Conservation (phyloP, 1,140 invertebrate genomes). For the Bombus vancouverensis region DNA sequence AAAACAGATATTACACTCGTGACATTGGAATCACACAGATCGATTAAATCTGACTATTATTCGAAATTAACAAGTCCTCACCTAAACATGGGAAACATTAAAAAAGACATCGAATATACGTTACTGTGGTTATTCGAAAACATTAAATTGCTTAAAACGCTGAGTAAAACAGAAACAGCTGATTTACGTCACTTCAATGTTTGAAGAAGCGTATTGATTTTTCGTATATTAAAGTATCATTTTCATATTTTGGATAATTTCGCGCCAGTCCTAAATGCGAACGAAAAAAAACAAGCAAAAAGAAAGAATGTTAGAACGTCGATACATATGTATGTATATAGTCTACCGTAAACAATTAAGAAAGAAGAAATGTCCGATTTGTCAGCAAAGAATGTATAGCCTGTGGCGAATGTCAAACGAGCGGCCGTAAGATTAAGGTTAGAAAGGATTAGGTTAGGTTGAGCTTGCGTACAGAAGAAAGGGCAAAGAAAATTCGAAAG, state of each 20-base stretch:
- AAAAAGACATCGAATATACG: too few relatives aligned
- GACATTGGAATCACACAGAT: not conserved
- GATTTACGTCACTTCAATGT: constrained; percentile 62
- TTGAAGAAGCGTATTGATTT: constrained; percentile 68
- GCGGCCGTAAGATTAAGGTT: constrained; percentile 45
- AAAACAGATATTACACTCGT: too few relatives aligned
- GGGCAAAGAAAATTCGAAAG: constrained; percentile 32
- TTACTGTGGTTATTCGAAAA: not conserved
- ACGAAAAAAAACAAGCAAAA: not conserved
- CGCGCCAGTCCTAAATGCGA: not conserved
- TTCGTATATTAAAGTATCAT: constrained; percentile 15
- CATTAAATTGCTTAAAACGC: constrained; percentile 1
- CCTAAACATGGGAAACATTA: not conserved
- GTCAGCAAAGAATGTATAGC: not conserved
- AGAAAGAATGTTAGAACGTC: not conserved
- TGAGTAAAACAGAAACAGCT: constrained; percentile 66
- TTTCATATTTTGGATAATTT: not conserved
- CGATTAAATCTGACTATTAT: not conserved
- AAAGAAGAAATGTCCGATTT: not conserved
- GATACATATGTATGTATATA: not conserved
- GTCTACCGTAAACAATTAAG: not conserved
- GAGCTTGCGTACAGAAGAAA: not conserved
- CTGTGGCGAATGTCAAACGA: constrained; percentile 25
- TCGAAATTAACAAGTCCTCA: constrained; percentile 24
- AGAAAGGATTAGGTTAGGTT: constrained; percentile 25